These are phyloP conservation scores for Rafetus swinhoei DNA, from an alignment of 2,113 vertebrate genomes.

Conservation along the genomic window DNA sequence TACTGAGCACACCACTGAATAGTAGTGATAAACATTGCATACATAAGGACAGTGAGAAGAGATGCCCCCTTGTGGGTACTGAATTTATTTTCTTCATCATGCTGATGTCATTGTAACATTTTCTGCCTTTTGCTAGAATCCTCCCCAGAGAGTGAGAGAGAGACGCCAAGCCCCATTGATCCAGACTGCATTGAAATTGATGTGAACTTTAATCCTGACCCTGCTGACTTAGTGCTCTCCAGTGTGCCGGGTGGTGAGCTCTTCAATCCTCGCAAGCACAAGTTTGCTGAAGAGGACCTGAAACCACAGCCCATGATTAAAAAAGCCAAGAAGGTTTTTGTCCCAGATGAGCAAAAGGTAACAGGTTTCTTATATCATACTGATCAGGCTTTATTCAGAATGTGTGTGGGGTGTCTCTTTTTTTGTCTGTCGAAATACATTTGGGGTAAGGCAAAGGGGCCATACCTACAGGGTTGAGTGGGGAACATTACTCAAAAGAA, in stretches of 20 bases:
- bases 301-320: conserved; percentile 99
- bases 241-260: conserved; percentile 96
- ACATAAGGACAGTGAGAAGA: background rate
- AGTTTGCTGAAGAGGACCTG: conserved; percentile 95
- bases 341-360: conserved; percentile 95
- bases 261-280: conserved; percentile 97
- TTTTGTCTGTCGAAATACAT: background rate
- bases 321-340: conserved; percentile 98
- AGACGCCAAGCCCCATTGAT: conserved; percentile 88
- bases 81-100: conserved; percentile 3
- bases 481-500: conserved; percentile 18
- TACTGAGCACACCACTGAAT: background rate
- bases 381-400: background rate
- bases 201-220: conserved; percentile 95
- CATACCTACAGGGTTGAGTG: background rate
- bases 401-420: background rate
- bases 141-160: conserved; percentile 80
- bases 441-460: background rate
- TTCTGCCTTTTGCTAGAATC: conserved; percentile 80
- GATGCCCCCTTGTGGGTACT: background rate
- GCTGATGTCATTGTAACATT: conserved; percentile 44
- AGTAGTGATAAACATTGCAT: background rate
- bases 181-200: conserved; percentile 93
- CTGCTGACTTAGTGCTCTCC: conserved; percentile 95
- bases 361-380: conserved; percentile 38